Percentiles rank a stretch among this genome's conserved stretches.
phyloP scores from a whole-genome alignment of 2,113 vertebrate genomes.

The Monarcha castaneiventris region DNA sequence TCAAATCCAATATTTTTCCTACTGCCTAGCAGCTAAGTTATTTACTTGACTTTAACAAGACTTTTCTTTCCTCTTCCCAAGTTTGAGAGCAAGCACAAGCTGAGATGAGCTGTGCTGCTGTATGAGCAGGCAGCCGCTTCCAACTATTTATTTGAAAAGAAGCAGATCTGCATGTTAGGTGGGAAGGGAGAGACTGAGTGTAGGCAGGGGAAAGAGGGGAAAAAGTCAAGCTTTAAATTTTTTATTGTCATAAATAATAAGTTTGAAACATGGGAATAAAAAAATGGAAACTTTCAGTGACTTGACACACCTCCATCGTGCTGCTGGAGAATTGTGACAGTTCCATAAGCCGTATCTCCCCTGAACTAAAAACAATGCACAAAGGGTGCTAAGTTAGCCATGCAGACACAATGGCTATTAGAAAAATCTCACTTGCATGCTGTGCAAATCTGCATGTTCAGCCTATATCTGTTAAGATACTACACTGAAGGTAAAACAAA shows the following conservation, averaged over 20 bases:
- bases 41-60: constrained; percentile 64
- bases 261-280: constrained; percentile 28
- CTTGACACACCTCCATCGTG: constrained; percentile 26
- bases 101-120: constrained; percentile 25
- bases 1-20: constrained; percentile 64
- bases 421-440: not conserved
- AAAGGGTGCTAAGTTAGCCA: constrained; percentile 6
- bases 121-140: not conserved
- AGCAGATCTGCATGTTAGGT: constrained; percentile 41
- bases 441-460: not conserved
- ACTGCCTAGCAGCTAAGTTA: constrained; percentile 57
- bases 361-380: constrained; percentile 23
- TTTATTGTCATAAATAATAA: constrained; percentile 13
- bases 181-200: not conserved
- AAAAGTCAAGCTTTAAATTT: constrained; percentile 38
- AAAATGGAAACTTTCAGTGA: constrained; percentile 21
- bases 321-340: constrained; percentile 27
- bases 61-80: constrained; percentile 40
- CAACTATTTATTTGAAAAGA: constrained; percentile 50
- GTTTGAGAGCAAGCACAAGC: constrained; percentile 13
- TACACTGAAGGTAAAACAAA: not conserved
- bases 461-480: not conserved
- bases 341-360: not conserved
- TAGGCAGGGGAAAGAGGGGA: not conserved
- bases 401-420: not conserved